Percentiles rank a stretch among this genome's conserved stretches.
Evolutionary conservation across 1,140 invertebrate species (phyloP).

Genomic region (Cotesia chilonis): DNA sequence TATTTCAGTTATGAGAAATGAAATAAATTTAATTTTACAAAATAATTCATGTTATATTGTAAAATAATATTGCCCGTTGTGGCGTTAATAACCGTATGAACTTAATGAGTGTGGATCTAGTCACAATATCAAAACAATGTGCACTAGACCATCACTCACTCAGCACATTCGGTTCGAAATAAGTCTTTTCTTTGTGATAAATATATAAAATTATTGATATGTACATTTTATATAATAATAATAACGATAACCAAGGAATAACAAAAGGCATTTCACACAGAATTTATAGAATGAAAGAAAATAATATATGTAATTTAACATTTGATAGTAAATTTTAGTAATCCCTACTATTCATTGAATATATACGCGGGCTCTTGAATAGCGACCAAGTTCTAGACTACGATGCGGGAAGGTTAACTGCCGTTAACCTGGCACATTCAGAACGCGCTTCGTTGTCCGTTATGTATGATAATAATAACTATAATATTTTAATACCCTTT

Average conservation of each 20-base stretch:
- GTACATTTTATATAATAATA: slow-evolving; percentile 25
- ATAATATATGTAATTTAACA: not conserved
- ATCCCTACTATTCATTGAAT: slow-evolving; percentile 8
- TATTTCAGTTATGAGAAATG: slow-evolving; percentile 2
- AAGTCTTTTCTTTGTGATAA: slow-evolving; percentile 21
- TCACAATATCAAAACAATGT: slow-evolving; percentile 73
- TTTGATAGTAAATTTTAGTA: not conserved
- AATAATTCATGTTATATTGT: not conserved
- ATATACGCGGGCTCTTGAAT: slow-evolving; percentile 19
- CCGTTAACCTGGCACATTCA: slow-evolving; percentile 48
- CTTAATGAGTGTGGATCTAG: slow-evolving; percentile 90
- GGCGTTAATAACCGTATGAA: slow-evolving; percentile 52
- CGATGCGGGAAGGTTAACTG: slow-evolving; percentile 51
- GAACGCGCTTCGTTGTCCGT: slow-evolving; percentile 35
- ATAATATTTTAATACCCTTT: not conserved
- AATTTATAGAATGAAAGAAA: too few relatives aligned
- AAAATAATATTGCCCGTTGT: slow-evolving; percentile 3
- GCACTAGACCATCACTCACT: slow-evolving; percentile 79
- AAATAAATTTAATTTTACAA: slow-evolving; percentile 2
- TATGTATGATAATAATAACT: slow-evolving; percentile 42
- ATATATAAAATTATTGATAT: slow-evolving; percentile 15
- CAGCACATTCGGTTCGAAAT: slow-evolving; percentile 53
- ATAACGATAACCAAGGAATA: not conserved
- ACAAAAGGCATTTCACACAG: slow-evolving; percentile 8
- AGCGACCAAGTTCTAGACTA: slow-evolving; percentile 19